Evolutionary conservation across 2,113 vertebrate genomes (phyloP).

Genomic region (Phylloscopus whistleri): DNA sequence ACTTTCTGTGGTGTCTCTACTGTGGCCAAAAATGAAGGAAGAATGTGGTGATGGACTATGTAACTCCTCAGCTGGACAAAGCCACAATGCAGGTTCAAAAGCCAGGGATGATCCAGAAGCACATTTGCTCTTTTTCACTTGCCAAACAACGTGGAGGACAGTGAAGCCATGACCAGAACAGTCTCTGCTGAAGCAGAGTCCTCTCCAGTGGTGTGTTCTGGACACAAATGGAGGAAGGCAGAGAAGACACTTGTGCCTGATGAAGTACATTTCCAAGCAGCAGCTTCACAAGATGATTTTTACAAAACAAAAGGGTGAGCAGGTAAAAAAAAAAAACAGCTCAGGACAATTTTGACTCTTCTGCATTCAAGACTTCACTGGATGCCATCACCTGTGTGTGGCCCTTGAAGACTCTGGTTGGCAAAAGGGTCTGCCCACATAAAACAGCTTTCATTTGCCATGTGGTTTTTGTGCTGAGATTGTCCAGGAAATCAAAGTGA

Average conservation of each 20-base stretch:
- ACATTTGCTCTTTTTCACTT: not conserved
- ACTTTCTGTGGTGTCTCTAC: not conserved
- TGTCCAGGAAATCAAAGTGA: conserved; percentile 24
- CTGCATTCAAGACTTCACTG: not conserved
- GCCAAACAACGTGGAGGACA: not conserved
- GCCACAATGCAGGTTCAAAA: not conserved
- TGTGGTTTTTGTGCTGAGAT: conserved; percentile 32
- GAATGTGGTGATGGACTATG: not conserved
- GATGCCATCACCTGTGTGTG: conserved; percentile 10
- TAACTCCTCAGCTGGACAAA: not conserved
- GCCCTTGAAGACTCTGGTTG: not conserved
- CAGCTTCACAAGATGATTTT: not conserved
- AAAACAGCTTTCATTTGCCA: conserved; percentile 29
- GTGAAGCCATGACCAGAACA: not conserved
- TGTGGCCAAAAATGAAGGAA: not conserved
- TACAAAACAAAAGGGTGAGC: not conserved
- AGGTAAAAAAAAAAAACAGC: not conserved
- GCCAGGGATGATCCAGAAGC: not conserved
- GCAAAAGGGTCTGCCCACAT: not conserved
- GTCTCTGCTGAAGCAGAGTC: not conserved
- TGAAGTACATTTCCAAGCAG: not conserved
- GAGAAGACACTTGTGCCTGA: not conserved
- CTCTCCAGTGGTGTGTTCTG: not conserved
- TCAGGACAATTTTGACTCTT: not conserved
- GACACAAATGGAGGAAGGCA: not conserved